Evolutionary conservation across 2,797 vertebrate species (phyloP), one percentile per base, ranked within the genome.

Genomic region (Rhynchotus rufescens): DNA sequence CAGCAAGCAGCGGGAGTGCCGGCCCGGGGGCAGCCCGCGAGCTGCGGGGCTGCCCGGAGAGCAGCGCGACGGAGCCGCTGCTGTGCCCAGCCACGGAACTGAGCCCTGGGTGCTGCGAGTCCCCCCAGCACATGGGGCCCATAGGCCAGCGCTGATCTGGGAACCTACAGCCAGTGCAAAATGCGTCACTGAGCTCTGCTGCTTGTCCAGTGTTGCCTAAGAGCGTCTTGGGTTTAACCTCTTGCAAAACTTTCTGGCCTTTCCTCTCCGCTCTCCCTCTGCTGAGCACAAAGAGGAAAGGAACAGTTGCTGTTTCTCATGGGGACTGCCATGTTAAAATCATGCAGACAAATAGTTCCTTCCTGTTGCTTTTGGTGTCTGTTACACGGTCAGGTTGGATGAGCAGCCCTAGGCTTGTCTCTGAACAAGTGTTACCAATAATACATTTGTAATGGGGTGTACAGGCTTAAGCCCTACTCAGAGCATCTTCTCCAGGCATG

Each of bases 121-220:
- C 45, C 21, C 2, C 5, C 14, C 30, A 4, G 47, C 32, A 17
- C 17, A 0, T 2, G 68, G 13, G 15, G n/a, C 44, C 56, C 38
- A 6, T 2, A 3, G 8, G 9, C 9, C 51, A 5, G 54, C 5
- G 52, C 23, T 28, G 56, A 2, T 9, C 15, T 25, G 1, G 51
- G 12, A 28, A 2, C 0, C 4, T 8, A 8, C 14, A 4, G 59
- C 4, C 36, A 14, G 0, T 30, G 67, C 71, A 11, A 2, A 75
- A n/a, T 1, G 15, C 61, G 13, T 45, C 61, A 0, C 0, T 10
- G 61, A 52, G 34, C 52, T 42, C 59, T 64, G 38, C 40, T 56
- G 34, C 1, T 0, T 15, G 20, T 4, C 64, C 60, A 1, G 11
- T 0, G 3, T 49, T 26, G 8, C 0, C 0, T 19, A 26, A 9